Percentiles rank a stretch among this genome's conserved stretches.
Evolutionary conservation across 2,888 invertebrate genomes (phyloP).

Genomic region (Lymantria monacha): DNA sequence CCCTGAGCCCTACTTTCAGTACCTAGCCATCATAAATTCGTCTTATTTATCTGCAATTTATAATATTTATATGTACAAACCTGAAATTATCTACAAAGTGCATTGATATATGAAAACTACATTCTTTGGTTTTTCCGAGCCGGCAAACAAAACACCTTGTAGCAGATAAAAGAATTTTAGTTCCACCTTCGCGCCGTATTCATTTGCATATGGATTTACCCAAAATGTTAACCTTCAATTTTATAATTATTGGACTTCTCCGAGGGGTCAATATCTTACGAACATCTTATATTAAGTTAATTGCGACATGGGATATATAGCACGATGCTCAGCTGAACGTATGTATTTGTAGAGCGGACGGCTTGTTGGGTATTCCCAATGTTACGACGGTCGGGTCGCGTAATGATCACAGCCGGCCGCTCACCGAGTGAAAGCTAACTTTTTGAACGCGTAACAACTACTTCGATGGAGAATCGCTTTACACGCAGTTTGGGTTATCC

Average conservation of each 20-base stretch:
- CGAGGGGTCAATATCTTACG: slow-evolving; percentile 11
- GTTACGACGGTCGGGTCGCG: slow-evolving; percentile 41
- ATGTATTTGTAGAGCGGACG: slow-evolving; percentile 27
- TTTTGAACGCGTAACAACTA: slow-evolving; percentile 30
- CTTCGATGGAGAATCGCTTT: slow-evolving; percentile 11
- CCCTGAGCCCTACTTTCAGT: background rate
- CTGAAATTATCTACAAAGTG: slow-evolving; percentile 36
- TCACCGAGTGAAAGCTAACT: slow-evolving; percentile 58
- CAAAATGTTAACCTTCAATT: slow-evolving; percentile 38
- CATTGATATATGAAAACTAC: slow-evolving; percentile 42
- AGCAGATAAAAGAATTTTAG: slow-evolving; percentile 44
- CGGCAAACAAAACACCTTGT: slow-evolving; percentile 23
- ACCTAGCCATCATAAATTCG: slow-evolving; percentile 5
- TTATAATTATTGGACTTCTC: slow-evolving; percentile 11
- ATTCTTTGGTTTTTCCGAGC: slow-evolving; percentile 48
- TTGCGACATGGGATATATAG: slow-evolving; percentile 4
- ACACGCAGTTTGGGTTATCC: slow-evolving; percentile 45
- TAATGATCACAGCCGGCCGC: slow-evolving; percentile 38
- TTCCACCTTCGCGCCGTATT: slow-evolving; percentile 29
- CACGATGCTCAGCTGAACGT: slow-evolving; percentile 8
- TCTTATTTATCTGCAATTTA: background rate
- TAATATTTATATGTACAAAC: background rate
- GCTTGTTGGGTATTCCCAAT: slow-evolving; percentile 62
- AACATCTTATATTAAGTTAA: background rate
- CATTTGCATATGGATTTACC: slow-evolving; percentile 62